Base-by-base conservation (phyloP, 2,113 vertebrate species). In the Grantiella picta region DNA sequence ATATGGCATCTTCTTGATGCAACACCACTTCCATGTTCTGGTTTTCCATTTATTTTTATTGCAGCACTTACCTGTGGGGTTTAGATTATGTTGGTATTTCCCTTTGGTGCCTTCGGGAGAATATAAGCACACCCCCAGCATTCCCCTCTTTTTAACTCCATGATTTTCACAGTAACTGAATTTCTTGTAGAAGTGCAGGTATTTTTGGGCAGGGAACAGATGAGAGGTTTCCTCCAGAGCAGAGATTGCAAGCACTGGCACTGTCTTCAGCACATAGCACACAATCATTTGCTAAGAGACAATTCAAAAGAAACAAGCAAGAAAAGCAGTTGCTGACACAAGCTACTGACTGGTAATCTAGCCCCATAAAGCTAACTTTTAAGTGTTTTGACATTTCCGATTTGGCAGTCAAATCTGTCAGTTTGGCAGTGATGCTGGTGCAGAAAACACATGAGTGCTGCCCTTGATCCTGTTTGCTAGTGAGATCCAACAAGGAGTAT, bases 31-130 rank as follows among this genome's bases (percentile, higher is more conserved):
- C 20, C 23, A 1, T 11, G 1, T 33, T 49, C 33, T 10, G 38
- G 5, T 4, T 0, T 13, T 35, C 20, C 22, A 20, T n/a, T n/a
- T 21, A 3, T 20, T 73, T 38, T 60, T 4, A 19, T 22, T 47
- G 12, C 36, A 71, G 40, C 27, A 23, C 14, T 56, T 36, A 4
- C 5, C 49, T 59, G 38, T 5, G 12, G 49, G 8, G 17, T 17
- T 66, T 18, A 14, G 23, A 38, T 7, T 79, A 5, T 3, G 10
- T 3, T 64, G 57, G 40, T 35, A 17, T 42, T 54, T 59, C 47
- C 22, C 47, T 49, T 49, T 49, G 7, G 17, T 31, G 21, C 16
- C 49, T 38, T 18, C 29, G 20, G 52, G 21, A 42, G 35, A n/a
- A 10, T 3, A 5, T 2, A 11, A 29, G 24, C 49, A 42, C 42